Evolutionary conservation across 2,113 vertebrate species (phyloP), one percentile per base, ranked within the genome.

Genomic region (Eulemur macaco): DNA sequence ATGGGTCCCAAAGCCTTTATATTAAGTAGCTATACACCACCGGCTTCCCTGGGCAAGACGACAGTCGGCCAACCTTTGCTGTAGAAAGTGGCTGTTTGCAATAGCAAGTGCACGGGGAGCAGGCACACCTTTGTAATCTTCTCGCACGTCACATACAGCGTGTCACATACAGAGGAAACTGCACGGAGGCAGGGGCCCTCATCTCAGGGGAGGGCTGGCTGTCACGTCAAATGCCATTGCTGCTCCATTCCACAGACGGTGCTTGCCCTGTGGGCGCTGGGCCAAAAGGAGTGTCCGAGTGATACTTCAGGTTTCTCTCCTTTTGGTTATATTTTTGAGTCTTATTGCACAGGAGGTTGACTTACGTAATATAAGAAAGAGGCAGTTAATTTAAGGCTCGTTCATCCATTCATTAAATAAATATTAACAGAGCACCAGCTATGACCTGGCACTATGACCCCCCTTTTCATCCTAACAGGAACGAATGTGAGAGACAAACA

Each of bases 331-430:
- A 17, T 29, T 60, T 88, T 60, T 3, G 34, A 34, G 76, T 42
- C 60, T 10, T 29, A 37, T 39, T 25, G 37, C 17, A 56, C 74
- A 81, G 25, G 10, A 34, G 45, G n/a, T 11, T 84, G 74, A 34
- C 73, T 77, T 78, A 39, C 83, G 73, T 39, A 87, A n/a, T 17
- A 3, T 1, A 63, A 14, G 45, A 56, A 92, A 21, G 34, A 6
- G 27, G 21, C 31, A 52, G 78, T 31, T 71, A 45, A 73, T 50
- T 89, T 58, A 27, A 64, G 29, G 27, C 15, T 23, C 45, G 37
- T 94, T 63, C 56, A 78, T 80, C 60, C 27, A 25, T 27, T 83
- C 34, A 78, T 39, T 89, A 66, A 86, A 52, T 83, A 95, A 91
- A 86, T 64, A 94, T 64, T 74, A 89, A 39, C 68, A 56, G 69